Percentiles rank a stretch among this genome's conserved stretches.
phyloP scores from a whole-genome alignment of 1,140 invertebrate species.

The Wasmannia auropunctata region DNA sequence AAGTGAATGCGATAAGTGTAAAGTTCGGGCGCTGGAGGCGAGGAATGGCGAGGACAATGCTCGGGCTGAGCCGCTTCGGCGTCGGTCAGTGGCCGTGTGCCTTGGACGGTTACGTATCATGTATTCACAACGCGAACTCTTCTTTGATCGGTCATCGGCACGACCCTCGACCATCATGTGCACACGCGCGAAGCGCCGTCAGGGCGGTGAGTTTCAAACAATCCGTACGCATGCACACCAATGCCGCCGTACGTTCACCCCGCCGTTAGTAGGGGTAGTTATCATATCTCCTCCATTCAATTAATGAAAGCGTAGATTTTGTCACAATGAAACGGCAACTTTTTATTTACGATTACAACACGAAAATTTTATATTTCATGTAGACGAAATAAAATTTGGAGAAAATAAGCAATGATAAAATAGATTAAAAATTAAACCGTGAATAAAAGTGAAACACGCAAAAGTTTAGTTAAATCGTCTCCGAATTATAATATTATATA shows the following conservation, averaged over 20 bases:
- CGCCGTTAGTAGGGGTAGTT: not conserved
- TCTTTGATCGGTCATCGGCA: constrained; percentile 83
- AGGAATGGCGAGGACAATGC: constrained; percentile 75
- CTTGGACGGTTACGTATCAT: constrained; percentile 81
- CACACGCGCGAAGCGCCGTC: constrained; percentile 31
- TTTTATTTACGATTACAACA: not conserved
- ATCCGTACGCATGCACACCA: constrained; percentile 58
- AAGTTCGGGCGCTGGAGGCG: constrained; percentile 39
- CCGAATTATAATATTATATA: too few relatives aligned
- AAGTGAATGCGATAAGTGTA: not conserved
- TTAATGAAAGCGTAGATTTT: not conserved
- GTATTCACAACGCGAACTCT: constrained; percentile 81
- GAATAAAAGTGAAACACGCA: constrained; percentile 69
- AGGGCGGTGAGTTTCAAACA: constrained; percentile 9
- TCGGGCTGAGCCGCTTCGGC: constrained; percentile 69
- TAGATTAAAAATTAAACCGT: not conserved
- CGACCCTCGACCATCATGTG: constrained; percentile 76
- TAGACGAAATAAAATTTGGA: not conserved
- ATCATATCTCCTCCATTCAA: not conserved
- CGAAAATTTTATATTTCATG: not conserved
- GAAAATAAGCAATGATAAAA: not conserved
- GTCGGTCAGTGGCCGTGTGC: constrained; percentile 79
- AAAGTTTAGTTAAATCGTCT: constrained; percentile 32
- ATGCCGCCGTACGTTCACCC: constrained; percentile 51
- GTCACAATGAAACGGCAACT: not conserved